Conservation (phyloP, 2,113 vertebrate genomes). For the Chamaea fasciata region DNA sequence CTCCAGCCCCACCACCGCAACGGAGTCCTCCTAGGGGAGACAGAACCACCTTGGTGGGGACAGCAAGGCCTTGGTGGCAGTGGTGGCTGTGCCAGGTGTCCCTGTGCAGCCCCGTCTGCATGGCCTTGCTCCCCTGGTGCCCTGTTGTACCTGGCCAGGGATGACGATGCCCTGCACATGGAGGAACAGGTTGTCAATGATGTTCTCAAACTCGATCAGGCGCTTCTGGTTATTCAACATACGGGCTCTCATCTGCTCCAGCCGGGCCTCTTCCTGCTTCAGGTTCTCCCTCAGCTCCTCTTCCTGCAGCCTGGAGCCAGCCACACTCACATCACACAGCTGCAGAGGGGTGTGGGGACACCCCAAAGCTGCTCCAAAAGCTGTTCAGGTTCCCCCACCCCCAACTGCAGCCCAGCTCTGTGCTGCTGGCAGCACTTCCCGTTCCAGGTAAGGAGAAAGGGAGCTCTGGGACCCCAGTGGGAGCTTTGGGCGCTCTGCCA, state of each 20-base stretch:
- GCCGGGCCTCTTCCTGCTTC: not conserved
- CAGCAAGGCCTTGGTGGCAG: not conserved
- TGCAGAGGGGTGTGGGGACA: not conserved
- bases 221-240: not conserved
- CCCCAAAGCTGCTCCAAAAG: not conserved
- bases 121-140: not conserved
- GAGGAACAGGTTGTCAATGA: not conserved
- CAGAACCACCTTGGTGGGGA: not conserved
- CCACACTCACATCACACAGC: not conserved
- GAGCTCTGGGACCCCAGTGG: not conserved
- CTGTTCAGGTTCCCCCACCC: too few species aligned
- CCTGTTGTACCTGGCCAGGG: not conserved
- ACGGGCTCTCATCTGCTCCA: not conserved
- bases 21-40: not conserved
- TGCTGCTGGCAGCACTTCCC: not conserved
- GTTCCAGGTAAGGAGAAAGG: not conserved
- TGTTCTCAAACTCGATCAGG: not conserved
- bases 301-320: not conserved
- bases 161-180: not conserved
- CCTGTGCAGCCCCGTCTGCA: accelerated
- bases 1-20: accelerated
- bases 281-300: not conserved
- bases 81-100: not conserved
- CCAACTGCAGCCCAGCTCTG: not conserved
- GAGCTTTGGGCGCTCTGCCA: not conserved